Percentiles rank a stretch among this genome's conserved stretches.
phyloP scores from a whole-genome alignment of 2,797 vertebrate genomes.

The Urocyon cinereoargenteus region DNA sequence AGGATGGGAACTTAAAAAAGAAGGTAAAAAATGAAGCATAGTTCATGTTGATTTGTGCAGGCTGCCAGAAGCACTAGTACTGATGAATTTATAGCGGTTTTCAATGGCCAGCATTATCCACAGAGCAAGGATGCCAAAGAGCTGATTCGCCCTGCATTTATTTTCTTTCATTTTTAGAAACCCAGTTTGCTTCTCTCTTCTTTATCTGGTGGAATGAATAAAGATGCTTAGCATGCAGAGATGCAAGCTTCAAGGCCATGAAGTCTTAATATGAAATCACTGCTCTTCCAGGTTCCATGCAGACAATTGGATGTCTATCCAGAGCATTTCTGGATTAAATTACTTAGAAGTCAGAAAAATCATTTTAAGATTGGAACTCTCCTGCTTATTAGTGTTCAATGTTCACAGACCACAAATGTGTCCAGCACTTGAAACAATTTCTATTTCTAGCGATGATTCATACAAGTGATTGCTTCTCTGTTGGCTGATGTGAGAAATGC shows the following conservation, averaged over 20 bases:
- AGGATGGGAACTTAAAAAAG: background rate
- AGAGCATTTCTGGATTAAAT: constrained; percentile 61
- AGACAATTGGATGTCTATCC: constrained; percentile 33
- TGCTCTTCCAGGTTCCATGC: background rate
- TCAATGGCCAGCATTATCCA: background rate
- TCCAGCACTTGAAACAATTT: constrained; percentile 67
- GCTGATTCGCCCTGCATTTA: background rate
- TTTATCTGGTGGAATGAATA: constrained; percentile 30
- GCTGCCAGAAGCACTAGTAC: background rate
- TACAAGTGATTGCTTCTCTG: constrained; percentile 61
- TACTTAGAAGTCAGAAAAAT: constrained; percentile 45
- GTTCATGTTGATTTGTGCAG: background rate
- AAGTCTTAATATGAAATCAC: constrained; percentile 47
- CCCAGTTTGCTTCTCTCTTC: constrained; percentile 33
- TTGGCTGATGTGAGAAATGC: constrained; percentile 60
- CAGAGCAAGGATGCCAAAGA: constrained; percentile 41
- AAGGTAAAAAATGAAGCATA: background rate
- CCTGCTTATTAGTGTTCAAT: constrained; percentile 65
- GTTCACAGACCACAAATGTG: constrained; percentile 58
- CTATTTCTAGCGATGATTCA: constrained; percentile 70
- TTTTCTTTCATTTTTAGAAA: constrained; percentile 47
- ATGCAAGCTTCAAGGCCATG: background rate
- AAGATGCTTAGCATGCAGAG: background rate
- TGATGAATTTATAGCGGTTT: constrained; percentile 40
- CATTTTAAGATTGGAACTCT: constrained; percentile 53